Percentiles rank a stretch among this genome's conserved stretches.
Conservation (phyloP, 2,888 invertebrate species). For the Drosophila formosana region DNA sequence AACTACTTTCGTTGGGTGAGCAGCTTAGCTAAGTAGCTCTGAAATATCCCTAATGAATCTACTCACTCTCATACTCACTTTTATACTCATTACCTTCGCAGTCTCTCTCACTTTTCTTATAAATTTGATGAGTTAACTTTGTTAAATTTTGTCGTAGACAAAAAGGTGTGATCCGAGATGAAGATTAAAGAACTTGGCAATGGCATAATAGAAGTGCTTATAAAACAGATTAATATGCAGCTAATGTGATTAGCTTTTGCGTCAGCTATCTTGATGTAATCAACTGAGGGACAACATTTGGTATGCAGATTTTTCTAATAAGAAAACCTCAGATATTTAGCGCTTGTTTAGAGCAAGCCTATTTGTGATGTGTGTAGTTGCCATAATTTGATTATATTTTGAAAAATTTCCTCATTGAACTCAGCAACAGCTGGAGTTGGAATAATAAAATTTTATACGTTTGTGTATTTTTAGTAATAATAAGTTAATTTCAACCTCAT, state of each 20-base stretch:
- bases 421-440: no score
- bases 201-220: not conserved
- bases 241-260: conserved; percentile 4
- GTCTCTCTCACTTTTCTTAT: not conserved
- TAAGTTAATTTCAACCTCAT: not conserved
- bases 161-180: conserved; percentile 9
- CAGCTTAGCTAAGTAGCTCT: conserved; percentile 38
- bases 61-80: not conserved
- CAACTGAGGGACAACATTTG: not conserved
- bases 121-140: conserved; percentile 9
- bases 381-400: no score
- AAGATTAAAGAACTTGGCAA: conserved; percentile 8
- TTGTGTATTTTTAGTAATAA: no score
- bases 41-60: conserved; percentile 26
- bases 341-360: no score
- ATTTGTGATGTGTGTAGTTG: no score
- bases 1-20: conserved; percentile 35
- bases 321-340: not conserved
- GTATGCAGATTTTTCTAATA: not conserved
- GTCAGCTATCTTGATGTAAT: not conserved
- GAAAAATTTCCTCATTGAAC: no score
- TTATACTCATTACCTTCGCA: not conserved
- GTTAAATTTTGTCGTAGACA: not conserved
- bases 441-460: no score
- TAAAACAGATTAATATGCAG: not conserved